These are phyloP conservation scores for Sorex fumeus DNA, from an alignment of 2,113 vertebrate genomes.

Conservation along the genomic window DNA sequence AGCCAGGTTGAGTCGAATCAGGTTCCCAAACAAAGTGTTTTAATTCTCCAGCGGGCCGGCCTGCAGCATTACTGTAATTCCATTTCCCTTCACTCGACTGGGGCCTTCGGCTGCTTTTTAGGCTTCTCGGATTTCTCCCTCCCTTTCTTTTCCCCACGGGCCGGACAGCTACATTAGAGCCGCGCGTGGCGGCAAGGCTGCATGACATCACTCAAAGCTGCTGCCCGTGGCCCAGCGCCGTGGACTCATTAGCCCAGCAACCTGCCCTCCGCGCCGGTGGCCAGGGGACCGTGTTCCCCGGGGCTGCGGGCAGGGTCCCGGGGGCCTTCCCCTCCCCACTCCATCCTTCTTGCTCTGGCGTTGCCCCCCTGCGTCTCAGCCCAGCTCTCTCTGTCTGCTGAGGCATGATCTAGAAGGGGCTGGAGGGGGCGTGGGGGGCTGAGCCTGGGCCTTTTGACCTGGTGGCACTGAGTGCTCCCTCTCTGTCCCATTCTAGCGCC, in stretches of 20 bases:
- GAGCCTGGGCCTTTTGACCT: neutral
- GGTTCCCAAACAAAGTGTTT: slow-evolving; percentile 71
- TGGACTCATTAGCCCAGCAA: slow-evolving; percentile 73
- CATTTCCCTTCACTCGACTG: slow-evolving; percentile 68
- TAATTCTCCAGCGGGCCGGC: neutral
- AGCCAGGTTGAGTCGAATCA: slow-evolving; percentile 65
- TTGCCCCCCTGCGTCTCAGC: neutral
- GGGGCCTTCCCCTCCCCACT: slow-evolving; percentile 41
- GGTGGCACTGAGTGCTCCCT: accelerated
- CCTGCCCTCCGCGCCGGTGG: slow-evolving; percentile 74
- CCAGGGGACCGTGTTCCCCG: slow-evolving; percentile 60
- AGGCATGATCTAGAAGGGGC: neutral
- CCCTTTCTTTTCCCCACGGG: slow-evolving; percentile 11
- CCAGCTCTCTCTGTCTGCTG: neutral
- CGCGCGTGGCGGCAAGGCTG: neutral
- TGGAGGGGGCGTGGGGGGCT: neutral
- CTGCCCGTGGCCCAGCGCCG: neutral
- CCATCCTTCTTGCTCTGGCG: neutral
- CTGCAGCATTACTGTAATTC: slow-evolving; percentile 76
- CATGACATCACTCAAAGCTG: slow-evolving; percentile 50
- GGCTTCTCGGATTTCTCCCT: slow-evolving; percentile 70
- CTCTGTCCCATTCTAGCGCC: neutral
- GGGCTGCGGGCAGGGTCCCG: slow-evolving; percentile 68
- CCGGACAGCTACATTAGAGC: slow-evolving; percentile 73
- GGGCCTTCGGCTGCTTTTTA: slow-evolving; percentile 77